A percentile compares a stretch with the other conserved stretches of the same genome.
Evolutionary conservation across 2,113 vertebrate species (phyloP).

Genomic region (Cacatua alba): DNA sequence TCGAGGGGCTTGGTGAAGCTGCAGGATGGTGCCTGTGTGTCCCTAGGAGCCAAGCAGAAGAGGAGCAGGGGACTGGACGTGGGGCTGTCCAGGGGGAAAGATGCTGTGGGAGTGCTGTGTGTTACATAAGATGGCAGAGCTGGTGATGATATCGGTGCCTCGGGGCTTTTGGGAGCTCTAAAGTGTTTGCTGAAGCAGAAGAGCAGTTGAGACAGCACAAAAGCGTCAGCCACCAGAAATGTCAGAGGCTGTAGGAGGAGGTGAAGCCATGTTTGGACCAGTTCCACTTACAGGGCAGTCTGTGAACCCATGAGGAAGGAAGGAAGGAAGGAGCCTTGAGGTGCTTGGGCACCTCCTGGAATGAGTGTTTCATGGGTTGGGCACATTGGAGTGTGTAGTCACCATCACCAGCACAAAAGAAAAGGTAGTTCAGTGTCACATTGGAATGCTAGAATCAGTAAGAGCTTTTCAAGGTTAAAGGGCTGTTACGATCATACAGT

Average conservation of each 20-base stretch:
- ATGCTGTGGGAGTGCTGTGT: background rate
- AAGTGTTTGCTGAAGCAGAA: background rate
- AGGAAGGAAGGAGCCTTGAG: background rate
- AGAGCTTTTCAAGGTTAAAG: background rate
- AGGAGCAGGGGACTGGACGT: accelerated
- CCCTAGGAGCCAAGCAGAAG: background rate
- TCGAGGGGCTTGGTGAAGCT: background rate
- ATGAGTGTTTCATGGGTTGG: background rate
- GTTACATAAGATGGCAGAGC: background rate
- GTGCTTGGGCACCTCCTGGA: background rate
- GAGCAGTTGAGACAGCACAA: background rate
- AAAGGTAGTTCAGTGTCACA: background rate
- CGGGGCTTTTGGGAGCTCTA: background rate
- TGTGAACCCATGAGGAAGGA: background rate
- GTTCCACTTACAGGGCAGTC: background rate
- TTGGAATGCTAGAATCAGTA: background rate
- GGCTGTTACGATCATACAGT: background rate
- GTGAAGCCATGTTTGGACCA: background rate
- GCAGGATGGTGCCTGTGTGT: accelerated
- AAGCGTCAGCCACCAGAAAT: background rate
- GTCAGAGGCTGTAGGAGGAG: background rate
- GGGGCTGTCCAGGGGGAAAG: background rate
- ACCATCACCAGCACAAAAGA: background rate
- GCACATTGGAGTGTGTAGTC: background rate
- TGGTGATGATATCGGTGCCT: background rate